Evolutionary conservation across 2,888 invertebrate species (phyloP).

Genomic region (Deilephila porcellus): DNA sequence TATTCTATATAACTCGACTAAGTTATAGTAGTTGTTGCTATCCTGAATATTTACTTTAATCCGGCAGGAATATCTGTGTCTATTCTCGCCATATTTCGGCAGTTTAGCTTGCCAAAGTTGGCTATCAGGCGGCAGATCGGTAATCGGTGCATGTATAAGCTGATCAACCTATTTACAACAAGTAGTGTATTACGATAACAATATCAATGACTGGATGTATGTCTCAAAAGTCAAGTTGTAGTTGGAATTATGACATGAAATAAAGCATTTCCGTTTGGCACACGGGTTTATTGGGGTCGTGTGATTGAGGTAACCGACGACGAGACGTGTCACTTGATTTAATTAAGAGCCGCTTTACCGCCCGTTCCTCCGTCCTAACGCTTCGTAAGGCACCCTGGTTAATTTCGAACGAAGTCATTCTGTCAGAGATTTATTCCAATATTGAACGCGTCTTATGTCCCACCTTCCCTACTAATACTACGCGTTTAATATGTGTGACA

Average conservation of each 20-base stretch:
- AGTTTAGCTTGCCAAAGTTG: too few relatives aligned
- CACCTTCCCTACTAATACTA: slow-evolving; percentile 20
- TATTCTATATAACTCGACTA: not conserved
- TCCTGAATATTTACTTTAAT: too few relatives aligned
- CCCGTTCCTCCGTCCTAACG: slow-evolving; percentile 76
- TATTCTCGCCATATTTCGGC: too few relatives aligned
- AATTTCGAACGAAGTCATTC: slow-evolving; percentile 78
- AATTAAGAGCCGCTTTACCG: slow-evolving; percentile 83
- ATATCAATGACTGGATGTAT: not conserved
- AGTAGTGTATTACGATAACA: too few relatives aligned
- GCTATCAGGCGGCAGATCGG: too few relatives aligned
- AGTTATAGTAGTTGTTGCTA: too few relatives aligned
- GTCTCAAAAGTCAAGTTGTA: slow-evolving; percentile 37
- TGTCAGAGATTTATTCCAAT: slow-evolving; percentile 78
- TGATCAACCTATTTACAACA: too few relatives aligned
- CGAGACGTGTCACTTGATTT: slow-evolving; percentile 84
- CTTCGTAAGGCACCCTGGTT: slow-evolving; percentile 70
- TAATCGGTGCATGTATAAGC: too few relatives aligned
- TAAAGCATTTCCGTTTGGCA: slow-evolving; percentile 67
- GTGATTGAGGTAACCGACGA: slow-evolving; percentile 81
- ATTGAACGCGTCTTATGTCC: slow-evolving; percentile 58
- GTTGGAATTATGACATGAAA: slow-evolving; percentile 55
- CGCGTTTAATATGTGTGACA: slow-evolving; percentile 21
- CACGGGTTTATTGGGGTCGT: slow-evolving; percentile 80
- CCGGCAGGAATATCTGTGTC: too few relatives aligned